Conservation (phyloP, 2,797 vertebrate genomes). For the Sebastes dallii region DNA sequence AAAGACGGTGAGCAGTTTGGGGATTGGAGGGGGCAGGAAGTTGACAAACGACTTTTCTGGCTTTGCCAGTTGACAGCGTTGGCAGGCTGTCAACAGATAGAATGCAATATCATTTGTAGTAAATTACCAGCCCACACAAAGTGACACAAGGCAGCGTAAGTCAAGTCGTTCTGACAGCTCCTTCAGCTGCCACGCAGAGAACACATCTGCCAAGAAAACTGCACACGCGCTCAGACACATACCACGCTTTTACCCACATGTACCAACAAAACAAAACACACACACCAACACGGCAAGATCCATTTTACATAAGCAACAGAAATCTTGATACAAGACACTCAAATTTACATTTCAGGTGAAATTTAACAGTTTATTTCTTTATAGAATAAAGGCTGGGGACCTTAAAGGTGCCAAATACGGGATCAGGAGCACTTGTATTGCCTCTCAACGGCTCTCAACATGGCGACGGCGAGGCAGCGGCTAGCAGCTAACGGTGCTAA, state of each 20-base stretch:
- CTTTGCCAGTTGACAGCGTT: constrained; percentile 52
- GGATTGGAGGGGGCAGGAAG: constrained; percentile 36
- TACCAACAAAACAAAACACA: not conserved
- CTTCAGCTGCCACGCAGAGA: constrained; percentile 44
- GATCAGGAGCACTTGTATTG: too few relatives aligned
- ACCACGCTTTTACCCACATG: not conserved
- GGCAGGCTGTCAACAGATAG: constrained; percentile 62
- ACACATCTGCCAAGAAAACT: constrained; percentile 23
- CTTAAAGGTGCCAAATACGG: not conserved
- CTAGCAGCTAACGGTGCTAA: too few relatives aligned
- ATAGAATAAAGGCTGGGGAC: not conserved
- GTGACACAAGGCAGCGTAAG: constrained; percentile 58
- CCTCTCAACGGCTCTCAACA: too few relatives aligned
- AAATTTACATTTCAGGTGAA: not conserved
- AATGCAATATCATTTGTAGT: constrained; percentile 65
- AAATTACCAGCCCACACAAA: constrained; percentile 64
- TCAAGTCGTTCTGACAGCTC: constrained; percentile 58
- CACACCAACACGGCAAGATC: not conserved
- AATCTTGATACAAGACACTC: not conserved
- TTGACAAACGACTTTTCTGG: constrained; percentile 51
- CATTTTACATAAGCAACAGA: not conserved
- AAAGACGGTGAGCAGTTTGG: constrained; percentile 23
- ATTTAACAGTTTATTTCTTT: not conserved
- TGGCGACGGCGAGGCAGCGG: too few relatives aligned
- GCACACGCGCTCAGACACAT: not conserved